Evolutionary conservation across 2,888 invertebrate species (phyloP).

Genomic region (Desoria tigrina): DNA sequence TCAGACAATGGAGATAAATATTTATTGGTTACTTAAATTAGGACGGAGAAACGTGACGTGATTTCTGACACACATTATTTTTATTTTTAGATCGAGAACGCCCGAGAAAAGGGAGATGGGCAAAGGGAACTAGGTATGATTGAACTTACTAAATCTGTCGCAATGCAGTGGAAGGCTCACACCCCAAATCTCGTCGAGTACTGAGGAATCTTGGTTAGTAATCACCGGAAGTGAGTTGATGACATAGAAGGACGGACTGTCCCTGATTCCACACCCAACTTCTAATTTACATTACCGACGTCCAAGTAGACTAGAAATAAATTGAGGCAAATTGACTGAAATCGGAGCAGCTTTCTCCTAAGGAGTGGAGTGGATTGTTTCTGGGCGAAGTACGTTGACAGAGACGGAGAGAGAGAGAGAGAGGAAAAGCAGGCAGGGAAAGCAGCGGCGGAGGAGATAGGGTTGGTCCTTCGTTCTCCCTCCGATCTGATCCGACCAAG

Average conservation of each 20-base stretch:
- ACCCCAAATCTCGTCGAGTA: not conserved
- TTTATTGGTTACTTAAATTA: too few relatives aligned
- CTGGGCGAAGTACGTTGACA: slow-evolving; percentile 6
- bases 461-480: slow-evolving; percentile 16
- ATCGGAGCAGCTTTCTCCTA: slow-evolving; percentile 8
- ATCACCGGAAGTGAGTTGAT: not conserved
- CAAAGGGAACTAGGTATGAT: not conserved
- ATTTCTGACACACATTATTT: too few relatives aligned
- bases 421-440: slow-evolving; percentile 6
- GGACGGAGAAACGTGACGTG: too few relatives aligned
- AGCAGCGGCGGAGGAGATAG: slow-evolving; percentile 9
- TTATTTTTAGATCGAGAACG: not conserved
- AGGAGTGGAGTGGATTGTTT: slow-evolving; percentile 15
- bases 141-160: slow-evolving; percentile 15
- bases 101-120: not conserved
- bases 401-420: not conserved
- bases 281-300: slow-evolving; percentile 13
- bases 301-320: slow-evolving; percentile 10
- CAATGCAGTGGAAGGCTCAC: slow-evolving; percentile 14
- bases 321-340: slow-evolving; percentile 19
- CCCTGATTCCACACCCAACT: not conserved
- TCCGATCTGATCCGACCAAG: slow-evolving; percentile 5
- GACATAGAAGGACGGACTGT: slow-evolving; percentile 10
- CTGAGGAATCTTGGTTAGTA: not conserved
- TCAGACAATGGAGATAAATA: too few relatives aligned